phyloP scores from a whole-genome alignment of 2,797 vertebrate species.

The Carapus acus region DNA sequence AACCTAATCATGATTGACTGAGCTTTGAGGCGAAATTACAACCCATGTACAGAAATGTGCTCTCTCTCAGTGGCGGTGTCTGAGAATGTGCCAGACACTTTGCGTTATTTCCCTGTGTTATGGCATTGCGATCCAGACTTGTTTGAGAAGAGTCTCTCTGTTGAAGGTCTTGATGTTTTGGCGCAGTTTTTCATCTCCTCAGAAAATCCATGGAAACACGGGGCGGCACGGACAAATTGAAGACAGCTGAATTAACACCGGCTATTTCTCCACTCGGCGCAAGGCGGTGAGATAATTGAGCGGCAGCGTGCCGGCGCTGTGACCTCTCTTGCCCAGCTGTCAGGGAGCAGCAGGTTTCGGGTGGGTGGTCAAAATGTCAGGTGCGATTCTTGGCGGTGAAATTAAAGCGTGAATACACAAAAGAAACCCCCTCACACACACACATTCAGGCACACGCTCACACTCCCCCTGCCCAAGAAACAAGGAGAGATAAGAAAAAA shows the following conservation, averaged over 20 bases:
- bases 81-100: no score
- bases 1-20: no score
- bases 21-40: no score
- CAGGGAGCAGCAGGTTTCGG: constrained; percentile 4
- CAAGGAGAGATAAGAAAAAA: constrained; percentile 35
- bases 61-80: no score
- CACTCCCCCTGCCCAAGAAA: no score
- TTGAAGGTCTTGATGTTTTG: constrained; percentile 44
- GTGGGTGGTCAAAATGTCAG: constrained; percentile 55
- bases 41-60: no score
- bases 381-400: constrained; percentile 43
- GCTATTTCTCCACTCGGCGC: constrained; percentile 1
- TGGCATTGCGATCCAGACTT: no score
- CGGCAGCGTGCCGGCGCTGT: constrained; percentile 29
- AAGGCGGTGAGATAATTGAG: constrained; percentile 52
- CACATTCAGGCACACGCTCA: no score
- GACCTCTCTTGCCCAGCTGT: constrained; percentile 24
- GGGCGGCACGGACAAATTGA: constrained; percentile 41
- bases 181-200: constrained; percentile 19
- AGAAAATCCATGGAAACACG: constrained; percentile 49
- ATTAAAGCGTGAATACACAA: constrained; percentile 57
- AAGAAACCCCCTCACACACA: constrained; percentile 21
- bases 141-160: constrained; percentile 39
- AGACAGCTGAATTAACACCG: constrained; percentile 54
- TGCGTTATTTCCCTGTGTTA: no score